phyloP scores from a whole-genome alignment of 2,113 vertebrate species.

The Neolamprologus tretocephalus region DNA sequence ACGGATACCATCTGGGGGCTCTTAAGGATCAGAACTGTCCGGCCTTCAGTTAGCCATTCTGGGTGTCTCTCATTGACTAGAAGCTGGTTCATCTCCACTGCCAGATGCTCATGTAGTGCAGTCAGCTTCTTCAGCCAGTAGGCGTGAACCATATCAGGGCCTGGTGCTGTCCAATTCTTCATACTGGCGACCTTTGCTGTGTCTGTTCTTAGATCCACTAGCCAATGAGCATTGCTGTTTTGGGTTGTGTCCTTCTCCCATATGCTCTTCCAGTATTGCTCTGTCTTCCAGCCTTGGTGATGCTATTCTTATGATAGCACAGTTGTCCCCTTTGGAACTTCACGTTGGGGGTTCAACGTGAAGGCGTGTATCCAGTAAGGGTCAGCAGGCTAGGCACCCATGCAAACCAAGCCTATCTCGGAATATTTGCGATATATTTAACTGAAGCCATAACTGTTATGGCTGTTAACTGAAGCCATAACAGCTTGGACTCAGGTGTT shows the following conservation, averaged over 20 bases:
- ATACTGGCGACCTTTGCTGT: not conserved
- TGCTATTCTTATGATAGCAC: not conserved
- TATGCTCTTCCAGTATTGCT: fast-evolving
- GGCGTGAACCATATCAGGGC: not conserved
- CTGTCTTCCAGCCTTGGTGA: not conserved
- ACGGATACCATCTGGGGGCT: fast-evolving
- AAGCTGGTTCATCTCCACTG: fast-evolving
- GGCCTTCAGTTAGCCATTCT: not conserved
- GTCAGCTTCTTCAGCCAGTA: not conserved
- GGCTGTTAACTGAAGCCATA: not conserved
- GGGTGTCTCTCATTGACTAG: not conserved
- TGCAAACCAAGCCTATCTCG: not conserved
- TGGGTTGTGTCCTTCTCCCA: not conserved
- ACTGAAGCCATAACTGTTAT: not conserved
- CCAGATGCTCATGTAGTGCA: fast-evolving
- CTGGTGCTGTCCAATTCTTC: not conserved
- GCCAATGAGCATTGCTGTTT: not conserved
- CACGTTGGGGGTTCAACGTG: fast-evolving
- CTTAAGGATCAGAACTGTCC: not conserved
- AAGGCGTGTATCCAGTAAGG: fast-evolving
- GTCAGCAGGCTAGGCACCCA: not conserved
- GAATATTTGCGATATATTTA: not conserved
- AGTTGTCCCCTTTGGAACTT: not conserved
- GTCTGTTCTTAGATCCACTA: not conserved
- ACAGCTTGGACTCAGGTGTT: not conserved